These are phyloP conservation scores for Xenotilapia longispinis DNA, from an alignment of 2,113 vertebrate species.

Conservation along the genomic window DNA sequence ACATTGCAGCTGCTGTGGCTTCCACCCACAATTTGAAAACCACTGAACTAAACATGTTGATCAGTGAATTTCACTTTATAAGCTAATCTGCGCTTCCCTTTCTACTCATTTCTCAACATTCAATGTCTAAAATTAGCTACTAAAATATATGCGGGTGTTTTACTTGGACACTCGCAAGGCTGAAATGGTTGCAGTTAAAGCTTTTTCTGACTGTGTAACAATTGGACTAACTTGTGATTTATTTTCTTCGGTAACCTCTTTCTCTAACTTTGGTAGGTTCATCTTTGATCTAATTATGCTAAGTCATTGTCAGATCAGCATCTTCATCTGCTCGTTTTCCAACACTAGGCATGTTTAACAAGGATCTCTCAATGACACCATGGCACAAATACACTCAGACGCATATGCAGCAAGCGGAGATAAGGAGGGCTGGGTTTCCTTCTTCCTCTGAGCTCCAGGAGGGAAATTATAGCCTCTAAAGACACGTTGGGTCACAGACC, in stretches of 20 bases:
- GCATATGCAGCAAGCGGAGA: neutral
- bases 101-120: neutral
- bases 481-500: neutral
- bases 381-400: neutral
- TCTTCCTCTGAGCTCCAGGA: neutral
- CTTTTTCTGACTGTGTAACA: neutral
- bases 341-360: neutral
- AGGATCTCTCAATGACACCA: neutral
- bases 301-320: neutral
- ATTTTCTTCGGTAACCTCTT: neutral
- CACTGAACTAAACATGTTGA: neutral
- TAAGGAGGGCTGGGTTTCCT: conserved; percentile 36
- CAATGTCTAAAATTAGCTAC: neutral
- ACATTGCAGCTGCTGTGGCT: neutral
- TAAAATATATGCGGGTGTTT: neutral
- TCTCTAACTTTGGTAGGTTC: neutral
- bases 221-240: neutral
- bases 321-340: neutral
- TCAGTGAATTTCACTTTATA: neutral
- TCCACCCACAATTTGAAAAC: neutral
- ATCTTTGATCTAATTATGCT: neutral
- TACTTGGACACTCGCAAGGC: neutral
- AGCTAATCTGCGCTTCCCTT: neutral
- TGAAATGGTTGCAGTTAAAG: neutral
- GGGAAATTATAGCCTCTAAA: neutral